A percentile compares a stretch with the other conserved stretches of the same genome.
These are phyloP conservation scores for Mola mola DNA, from an alignment of 2,113 vertebrate genomes.

Conservation along the genomic window DNA sequence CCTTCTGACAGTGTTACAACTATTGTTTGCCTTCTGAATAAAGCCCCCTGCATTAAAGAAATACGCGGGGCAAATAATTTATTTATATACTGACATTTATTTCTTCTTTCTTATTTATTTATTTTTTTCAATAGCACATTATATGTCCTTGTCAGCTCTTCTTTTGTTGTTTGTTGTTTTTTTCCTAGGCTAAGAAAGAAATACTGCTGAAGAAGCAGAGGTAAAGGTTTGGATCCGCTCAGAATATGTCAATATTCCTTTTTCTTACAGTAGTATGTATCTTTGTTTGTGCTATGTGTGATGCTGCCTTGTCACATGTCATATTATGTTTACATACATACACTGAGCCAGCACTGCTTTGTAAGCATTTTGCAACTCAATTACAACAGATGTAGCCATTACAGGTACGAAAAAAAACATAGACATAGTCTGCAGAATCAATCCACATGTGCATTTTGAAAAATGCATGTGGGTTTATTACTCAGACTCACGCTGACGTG, in stretches of 20 bases:
- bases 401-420: neutral
- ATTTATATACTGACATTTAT: slow-evolving; percentile 24
- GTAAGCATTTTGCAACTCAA: neutral
- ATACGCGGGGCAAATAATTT: neutral
- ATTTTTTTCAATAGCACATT: slow-evolving; percentile 10
- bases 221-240: neutral
- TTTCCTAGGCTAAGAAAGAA: neutral
- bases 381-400: neutral
- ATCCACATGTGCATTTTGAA: neutral
- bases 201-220: neutral
- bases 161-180: slow-evolving; percentile 6
- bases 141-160: neutral
- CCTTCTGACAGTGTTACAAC: slow-evolving; percentile 41
- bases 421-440: neutral
- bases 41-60: slow-evolving; percentile 24
- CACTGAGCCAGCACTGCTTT: slow-evolving; percentile 1
- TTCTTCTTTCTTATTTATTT: neutral
- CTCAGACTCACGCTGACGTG: neutral
- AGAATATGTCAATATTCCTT: neutral
- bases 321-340: neutral
- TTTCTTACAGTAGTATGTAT: neutral
- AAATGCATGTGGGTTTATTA: neutral
- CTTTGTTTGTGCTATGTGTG: neutral
- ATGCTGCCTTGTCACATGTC: slow-evolving; percentile 2
- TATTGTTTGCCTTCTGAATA: slow-evolving; percentile 46